Percentiles rank a stretch among this genome's conserved stretches.
Conservation (phyloP, 2,888 invertebrate species). For the Acronicta leporina region DNA sequence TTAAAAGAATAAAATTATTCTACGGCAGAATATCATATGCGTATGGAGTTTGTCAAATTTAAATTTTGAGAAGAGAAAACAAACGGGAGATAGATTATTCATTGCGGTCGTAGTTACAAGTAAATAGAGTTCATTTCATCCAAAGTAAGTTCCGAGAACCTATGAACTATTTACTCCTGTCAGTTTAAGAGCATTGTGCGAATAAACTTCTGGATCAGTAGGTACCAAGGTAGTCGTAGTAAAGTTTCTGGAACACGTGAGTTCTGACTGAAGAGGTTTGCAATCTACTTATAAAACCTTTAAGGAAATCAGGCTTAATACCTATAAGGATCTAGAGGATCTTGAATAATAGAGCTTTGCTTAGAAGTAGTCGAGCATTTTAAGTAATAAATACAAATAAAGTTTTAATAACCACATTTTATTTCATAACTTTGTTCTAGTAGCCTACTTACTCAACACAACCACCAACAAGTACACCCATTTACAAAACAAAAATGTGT, state of each 20-base stretch:
- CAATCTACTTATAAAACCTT: not conserved
- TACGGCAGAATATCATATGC: too few relatives aligned
- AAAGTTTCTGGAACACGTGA: constrained; percentile 11
- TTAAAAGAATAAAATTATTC: too few relatives aligned
- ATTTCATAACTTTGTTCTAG: not conserved
- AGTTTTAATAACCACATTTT: not conserved
- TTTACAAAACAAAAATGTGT: constrained; percentile 48
- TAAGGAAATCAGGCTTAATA: not conserved
- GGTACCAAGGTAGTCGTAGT: constrained; percentile 17
- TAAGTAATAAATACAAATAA: not conserved
- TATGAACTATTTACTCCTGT: constrained; percentile 39
- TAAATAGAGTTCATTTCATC: constrained; percentile 26
- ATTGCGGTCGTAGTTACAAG: not conserved
- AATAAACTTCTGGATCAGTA: constrained; percentile 25
- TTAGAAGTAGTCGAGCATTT: too few relatives aligned
- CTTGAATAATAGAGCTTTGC: too few relatives aligned
- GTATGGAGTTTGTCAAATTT: too few relatives aligned
- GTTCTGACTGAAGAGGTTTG: constrained; percentile 3
- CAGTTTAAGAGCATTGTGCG: constrained; percentile 28
- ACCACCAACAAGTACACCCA: constrained; percentile 26
- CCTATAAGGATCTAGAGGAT: too few relatives aligned
- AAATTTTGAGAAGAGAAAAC: too few relatives aligned
- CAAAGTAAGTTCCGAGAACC: constrained; percentile 22
- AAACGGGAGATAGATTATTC: too few relatives aligned
- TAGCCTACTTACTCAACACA: constrained; percentile 10